phyloP scores from a whole-genome alignment of 1,140 invertebrate species.

The Protaetia brevitarsis region DNA sequence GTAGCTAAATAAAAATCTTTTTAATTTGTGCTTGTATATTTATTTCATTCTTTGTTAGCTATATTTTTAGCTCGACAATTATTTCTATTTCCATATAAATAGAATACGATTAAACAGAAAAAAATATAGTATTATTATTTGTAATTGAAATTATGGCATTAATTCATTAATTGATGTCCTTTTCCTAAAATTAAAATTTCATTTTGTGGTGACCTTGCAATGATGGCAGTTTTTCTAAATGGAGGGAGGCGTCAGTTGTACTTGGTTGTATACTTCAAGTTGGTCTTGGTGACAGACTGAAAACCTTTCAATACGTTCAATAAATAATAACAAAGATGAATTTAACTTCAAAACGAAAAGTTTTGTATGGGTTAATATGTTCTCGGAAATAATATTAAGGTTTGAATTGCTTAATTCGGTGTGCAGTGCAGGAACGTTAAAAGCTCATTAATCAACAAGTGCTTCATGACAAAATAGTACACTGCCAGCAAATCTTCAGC shows the following conservation, averaged over 20 bases:
- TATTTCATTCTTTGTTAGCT: too few relatives aligned
- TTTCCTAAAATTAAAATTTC: slow-evolving; percentile 9
- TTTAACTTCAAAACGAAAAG: slow-evolving; percentile 2
- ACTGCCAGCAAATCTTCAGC: not conserved
- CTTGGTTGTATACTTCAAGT: slow-evolving; percentile 12
- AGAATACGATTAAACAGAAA: too few relatives aligned
- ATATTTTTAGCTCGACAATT: too few relatives aligned
- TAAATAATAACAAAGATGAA: slow-evolving; percentile 19
- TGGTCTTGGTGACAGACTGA: slow-evolving; percentile 14
- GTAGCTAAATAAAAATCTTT: too few relatives aligned
- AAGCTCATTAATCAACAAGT: slow-evolving; percentile 27
- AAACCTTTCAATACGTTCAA: slow-evolving; percentile 7
- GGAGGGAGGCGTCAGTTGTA: slow-evolving; percentile 19
- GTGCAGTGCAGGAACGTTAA: not conserved
- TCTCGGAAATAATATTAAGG: not conserved
- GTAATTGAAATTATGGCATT: too few relatives aligned
- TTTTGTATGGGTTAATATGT: not conserved
- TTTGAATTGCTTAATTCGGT: not conserved
- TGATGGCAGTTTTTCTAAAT: slow-evolving; percentile 20
- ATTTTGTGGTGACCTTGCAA: slow-evolving; percentile 12
- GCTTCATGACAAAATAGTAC: slow-evolving; percentile 17
- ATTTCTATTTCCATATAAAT: too few relatives aligned
- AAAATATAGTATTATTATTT: too few relatives aligned
- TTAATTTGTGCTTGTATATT: too few relatives aligned
- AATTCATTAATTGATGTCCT: too few relatives aligned